Evolutionary conservation across 2,797 vertebrate species (phyloP).

Genomic region (Tokudaia tokunoshimensis): DNA sequence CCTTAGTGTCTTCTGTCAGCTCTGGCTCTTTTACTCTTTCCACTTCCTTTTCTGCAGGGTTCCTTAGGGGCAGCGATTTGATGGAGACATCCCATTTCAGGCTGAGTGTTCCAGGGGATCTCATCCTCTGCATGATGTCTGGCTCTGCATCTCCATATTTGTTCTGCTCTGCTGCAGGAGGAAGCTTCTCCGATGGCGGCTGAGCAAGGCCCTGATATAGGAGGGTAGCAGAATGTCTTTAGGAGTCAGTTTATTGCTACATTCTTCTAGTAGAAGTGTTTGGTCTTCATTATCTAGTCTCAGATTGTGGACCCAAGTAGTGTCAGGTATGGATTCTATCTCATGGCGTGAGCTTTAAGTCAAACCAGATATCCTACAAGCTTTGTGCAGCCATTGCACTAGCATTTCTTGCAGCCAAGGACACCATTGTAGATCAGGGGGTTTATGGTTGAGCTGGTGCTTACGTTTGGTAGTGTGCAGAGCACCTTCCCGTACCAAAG

Average conservation of each 20-base stretch:
- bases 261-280: not conserved
- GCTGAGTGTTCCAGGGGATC: not conserved
- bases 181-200: not conserved
- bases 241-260: not conserved
- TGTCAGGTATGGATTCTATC: not conserved
- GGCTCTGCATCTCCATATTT: not conserved
- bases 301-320: not conserved
- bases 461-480: not conserved
- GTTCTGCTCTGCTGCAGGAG: not conserved
- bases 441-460: not conserved
- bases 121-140: not conserved
- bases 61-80: not conserved
- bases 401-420: not conserved
- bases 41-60: not conserved
- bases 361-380: not conserved
- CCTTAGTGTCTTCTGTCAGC: not conserved
- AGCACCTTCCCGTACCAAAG: not conserved
- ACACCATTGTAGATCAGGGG: not conserved
- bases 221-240: not conserved
- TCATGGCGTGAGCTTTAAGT: not conserved
- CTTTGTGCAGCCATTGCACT: not conserved
- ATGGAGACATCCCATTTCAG: not conserved
- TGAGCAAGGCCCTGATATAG: not conserved
- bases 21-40: not conserved
- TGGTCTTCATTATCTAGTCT: not conserved